Base-by-base conservation (phyloP, 2,888 invertebrate genomes). In the Drosophila acutilabella region DNA sequence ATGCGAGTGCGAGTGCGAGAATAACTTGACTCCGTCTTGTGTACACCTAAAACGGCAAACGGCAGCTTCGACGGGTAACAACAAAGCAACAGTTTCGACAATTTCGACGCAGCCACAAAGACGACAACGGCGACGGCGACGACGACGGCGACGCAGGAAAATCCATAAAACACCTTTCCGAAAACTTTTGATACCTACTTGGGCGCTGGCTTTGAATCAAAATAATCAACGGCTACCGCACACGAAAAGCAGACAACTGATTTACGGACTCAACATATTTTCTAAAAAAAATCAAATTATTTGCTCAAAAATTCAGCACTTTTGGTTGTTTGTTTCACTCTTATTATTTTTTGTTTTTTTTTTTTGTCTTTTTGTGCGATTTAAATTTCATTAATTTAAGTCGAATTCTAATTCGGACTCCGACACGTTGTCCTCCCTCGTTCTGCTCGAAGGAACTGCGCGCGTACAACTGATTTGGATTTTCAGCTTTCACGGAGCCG, bases 391-490 rank as follows among this genome's bases (percentile, higher is more conserved):
- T 68, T 61, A 68, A 64, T 66, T 74, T 52, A 59, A 53, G 57
- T 60, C 38, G 54, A 33, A 44, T 44, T 54, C 45, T 54, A 38
- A 45, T 36, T 51, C 38, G 60, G 50, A 58, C 45, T 54, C 36
- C 23, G 48, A 57, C 53, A 65, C 60, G 52, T 16, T 16, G 33
- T 47, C 23, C 40, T 30, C 30, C 36, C 59, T 36, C 50, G 84
- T 71, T 74, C 89, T 64, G 73, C 74, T 64, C 90, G 64, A 76
- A 71, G 59, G 78, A 72, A 78, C 82, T 74, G 85, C 78, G 78
- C 83, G 85, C 81, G 77, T 81, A 80, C 76, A 68, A 90, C 90
- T 90, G 81, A 86, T 67, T 77, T 72, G 71, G 78, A 72, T 71
- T 86, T 85, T 78, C 48, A 70, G 65, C 52, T 52, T 68, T 62